A percentile compares a stretch with the other conserved stretches of the same genome.
These are phyloP conservation scores for Hyperoodon ampullatus DNA, from an alignment of 2,113 vertebrate species.

Conservation along the genomic window DNA sequence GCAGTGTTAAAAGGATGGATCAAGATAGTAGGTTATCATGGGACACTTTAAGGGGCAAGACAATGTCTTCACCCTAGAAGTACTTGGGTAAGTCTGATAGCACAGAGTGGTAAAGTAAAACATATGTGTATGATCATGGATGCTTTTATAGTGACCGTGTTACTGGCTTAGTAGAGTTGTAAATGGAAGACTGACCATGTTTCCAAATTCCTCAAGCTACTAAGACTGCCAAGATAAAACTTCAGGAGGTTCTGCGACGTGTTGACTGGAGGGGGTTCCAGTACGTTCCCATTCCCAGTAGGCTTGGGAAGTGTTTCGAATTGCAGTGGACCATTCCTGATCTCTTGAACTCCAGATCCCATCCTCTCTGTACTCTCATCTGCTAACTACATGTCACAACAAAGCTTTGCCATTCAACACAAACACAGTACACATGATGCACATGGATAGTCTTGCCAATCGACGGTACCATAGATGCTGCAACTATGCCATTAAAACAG, in stretches of 20 bases:
- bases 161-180: neutral
- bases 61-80: slow-evolving; percentile 35
- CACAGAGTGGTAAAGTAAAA: slow-evolving; percentile 17
- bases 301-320: neutral
- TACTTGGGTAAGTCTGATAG: slow-evolving; percentile 2
- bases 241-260: slow-evolving; percentile 1
- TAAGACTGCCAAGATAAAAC: slow-evolving; percentile 21
- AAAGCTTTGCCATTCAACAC: slow-evolving; percentile 83
- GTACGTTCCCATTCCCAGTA: neutral
- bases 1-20: slow-evolving; percentile 70
- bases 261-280: neutral
- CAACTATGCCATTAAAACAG: slow-evolving; percentile 83
- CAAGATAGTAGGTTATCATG: slow-evolving; percentile 22
- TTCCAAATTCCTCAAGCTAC: neutral
- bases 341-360: slow-evolving; percentile 13
- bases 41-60: neutral
- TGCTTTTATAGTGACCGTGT: neutral
- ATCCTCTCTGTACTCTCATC: slow-evolving; percentile 50
- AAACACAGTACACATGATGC: slow-evolving; percentile 84
- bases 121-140: neutral
- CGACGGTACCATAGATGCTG: slow-evolving; percentile 79
- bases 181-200: slow-evolving; percentile 12
- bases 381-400: slow-evolving; percentile 65
- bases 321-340: neutral
- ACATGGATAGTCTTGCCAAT: slow-evolving; percentile 81